Base-by-base conservation (phyloP, 2,113 vertebrate species). In the Antidorcas marsupialis region DNA sequence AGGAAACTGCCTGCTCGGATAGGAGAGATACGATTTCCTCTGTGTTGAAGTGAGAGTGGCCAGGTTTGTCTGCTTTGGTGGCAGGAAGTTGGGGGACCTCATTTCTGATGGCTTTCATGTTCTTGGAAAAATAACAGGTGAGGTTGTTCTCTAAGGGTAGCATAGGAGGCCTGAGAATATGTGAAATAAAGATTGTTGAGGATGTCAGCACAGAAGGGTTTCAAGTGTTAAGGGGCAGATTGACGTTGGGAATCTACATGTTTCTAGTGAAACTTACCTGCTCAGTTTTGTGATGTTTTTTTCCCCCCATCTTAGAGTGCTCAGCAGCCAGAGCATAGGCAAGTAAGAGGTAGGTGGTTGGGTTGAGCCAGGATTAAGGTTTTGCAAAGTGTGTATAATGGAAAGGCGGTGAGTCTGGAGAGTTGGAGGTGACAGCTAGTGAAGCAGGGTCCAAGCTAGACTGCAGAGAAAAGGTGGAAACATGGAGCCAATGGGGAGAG, bases 251-350 rank as follows among this genome's bases (percentile, higher is more conserved):
- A 52, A 53, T 14, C 30, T 2, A 3, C 90, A 43, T 52, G 59
- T 62, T 89, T 55, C 50, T 74, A 50, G 47, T 84, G 85, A 67
- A 55, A 85, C 33, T n/a, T 28, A 1, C 5, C 39, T 79, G 47
- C 47, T 79, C 21, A 55, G 62, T 50, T 88, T 36, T 81, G 52
- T 87, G 52, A 6, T 57, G 7, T 28, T 53, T 67, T 28, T 7
- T 13, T 0, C 39, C 27, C 15, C 11, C 14, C 1, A 7, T 36
- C 27, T n/a, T 36, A 3, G 1, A 87, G 45, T 39, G 36, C 47
- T 91, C n/a, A 91, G 30, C 45, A 78, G 27, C 33, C 25, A 39
- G 8, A 74, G 8, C 52, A 12, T 6, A 74, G 7, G 15, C 45
- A 83, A 74, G 21, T 83, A 43, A 55, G 39, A 82, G 10, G 19